A percentile compares a stretch with the other conserved stretches of the same genome.
Conservation (phyloP, 2,797 vertebrate genomes). For the Oreortyx pictus region DNA sequence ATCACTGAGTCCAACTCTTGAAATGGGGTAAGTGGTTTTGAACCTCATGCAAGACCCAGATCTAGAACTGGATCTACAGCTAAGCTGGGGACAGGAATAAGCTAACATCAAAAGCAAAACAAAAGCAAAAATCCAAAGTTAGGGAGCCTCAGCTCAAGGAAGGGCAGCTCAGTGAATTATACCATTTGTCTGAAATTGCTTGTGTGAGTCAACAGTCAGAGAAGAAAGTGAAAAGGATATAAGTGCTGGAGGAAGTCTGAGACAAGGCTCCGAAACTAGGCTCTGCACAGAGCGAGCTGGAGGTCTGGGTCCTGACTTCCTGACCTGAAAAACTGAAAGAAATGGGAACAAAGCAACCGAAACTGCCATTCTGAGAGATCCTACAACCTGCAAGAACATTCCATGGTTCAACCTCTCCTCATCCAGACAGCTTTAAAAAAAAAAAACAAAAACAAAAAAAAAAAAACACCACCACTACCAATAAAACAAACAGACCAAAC, state of each 20-base stretch:
- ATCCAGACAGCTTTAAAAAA: background rate
- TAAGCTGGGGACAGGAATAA: background rate
- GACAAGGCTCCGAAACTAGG: background rate
- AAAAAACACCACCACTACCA: background rate
- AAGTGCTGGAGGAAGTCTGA: background rate
- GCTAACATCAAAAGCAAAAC: background rate
- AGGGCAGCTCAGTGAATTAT: background rate
- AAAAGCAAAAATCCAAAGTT: background rate
- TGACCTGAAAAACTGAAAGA: background rate
- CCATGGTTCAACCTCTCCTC: background rate
- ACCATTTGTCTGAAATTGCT: background rate
- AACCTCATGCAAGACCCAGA: background rate
- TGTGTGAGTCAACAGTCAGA: background rate
- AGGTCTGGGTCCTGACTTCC: background rate
- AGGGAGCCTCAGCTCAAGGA: background rate
- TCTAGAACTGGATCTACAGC: background rate
- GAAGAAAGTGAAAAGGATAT: background rate
- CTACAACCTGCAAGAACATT: slow-evolving; percentile 14
- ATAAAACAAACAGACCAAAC: slow-evolving; percentile 46
- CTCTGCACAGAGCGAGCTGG: background rate
- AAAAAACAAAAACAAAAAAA: background rate
- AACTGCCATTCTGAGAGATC: background rate
- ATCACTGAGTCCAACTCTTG: background rate
- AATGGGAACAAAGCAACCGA: background rate
- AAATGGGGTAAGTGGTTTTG: background rate